phyloP scores from a whole-genome alignment of 2,888 invertebrate genomes.

The Linnaemya tessellans region DNA sequence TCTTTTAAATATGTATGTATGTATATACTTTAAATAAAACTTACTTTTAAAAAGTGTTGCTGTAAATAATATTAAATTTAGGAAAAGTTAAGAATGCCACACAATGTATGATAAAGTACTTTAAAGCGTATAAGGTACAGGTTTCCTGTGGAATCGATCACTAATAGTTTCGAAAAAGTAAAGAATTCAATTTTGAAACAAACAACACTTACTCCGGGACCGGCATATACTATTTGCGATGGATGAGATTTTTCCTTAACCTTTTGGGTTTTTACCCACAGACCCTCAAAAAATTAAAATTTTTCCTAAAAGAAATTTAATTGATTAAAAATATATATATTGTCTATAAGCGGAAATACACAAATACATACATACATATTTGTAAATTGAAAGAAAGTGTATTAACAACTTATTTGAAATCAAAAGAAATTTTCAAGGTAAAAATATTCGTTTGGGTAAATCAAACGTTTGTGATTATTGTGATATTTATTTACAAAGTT shows the following conservation, averaged over 20 bases:
- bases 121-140: constrained; percentile 70
- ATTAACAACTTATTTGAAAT: too few relatives aligned
- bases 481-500: too few relatives aligned
- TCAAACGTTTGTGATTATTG: too few relatives aligned
- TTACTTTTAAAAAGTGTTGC: background rate
- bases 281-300: too few relatives aligned
- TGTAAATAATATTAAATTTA: background rate
- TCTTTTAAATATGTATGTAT: background rate
- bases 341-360: too few relatives aligned
- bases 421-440: too few relatives aligned
- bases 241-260: background rate
- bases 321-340: too few relatives aligned
- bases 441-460: too few relatives aligned
- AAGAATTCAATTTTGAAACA: constrained; percentile 60
- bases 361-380: too few relatives aligned
- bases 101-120: constrained; percentile 48
- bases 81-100: background rate
- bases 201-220: constrained; percentile 49
- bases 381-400: too few relatives aligned
- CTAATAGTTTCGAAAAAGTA: constrained; percentile 79
- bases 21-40: constrained; percentile 1
- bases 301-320: too few relatives aligned
- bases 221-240: background rate
- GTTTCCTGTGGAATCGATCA: constrained; percentile 78
- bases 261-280: too few relatives aligned